Conservation (phyloP, 2,113 vertebrate species). For the Oostethus manadensis region DNA sequence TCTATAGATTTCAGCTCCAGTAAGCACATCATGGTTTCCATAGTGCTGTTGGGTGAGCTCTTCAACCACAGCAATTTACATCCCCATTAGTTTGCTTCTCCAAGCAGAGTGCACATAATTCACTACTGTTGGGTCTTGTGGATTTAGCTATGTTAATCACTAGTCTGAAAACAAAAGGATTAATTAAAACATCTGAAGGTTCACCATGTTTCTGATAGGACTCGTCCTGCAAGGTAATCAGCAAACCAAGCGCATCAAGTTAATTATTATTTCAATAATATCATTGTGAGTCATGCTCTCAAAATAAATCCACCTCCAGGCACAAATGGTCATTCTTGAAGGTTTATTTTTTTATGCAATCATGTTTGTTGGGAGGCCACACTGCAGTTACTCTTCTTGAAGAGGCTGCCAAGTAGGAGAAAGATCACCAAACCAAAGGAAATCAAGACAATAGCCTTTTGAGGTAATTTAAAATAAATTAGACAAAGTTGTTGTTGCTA, state of each 20-base stretch:
- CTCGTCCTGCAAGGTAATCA: conserved; percentile 6
- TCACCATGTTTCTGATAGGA: conserved; percentile 9
- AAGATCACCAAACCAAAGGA: conserved; percentile 8
- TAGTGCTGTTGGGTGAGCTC: conserved; percentile 36
- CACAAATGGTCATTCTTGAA: conserved; percentile 37
- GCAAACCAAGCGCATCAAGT: background rate
- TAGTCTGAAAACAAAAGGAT: conserved; percentile 24
- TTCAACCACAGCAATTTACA: conserved; percentile 35
- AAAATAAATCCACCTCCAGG: background rate
- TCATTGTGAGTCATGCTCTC: background rate
- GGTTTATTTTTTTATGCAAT: conserved; percentile 50
- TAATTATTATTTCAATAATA: background rate
- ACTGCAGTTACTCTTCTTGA: conserved; percentile 5
- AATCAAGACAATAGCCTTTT: conserved; percentile 24
- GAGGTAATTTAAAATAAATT: conserved; percentile 38
- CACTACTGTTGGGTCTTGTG: conserved; percentile 19
- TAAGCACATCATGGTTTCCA: conserved; percentile 24
- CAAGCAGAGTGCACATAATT: conserved; percentile 37
- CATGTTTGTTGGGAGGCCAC: conserved; percentile 1
- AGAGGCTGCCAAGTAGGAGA: conserved; percentile 26
- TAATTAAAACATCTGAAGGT: background rate
- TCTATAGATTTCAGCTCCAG: conserved; percentile 10
- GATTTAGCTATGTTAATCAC: conserved; percentile 37
- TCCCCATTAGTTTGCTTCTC: conserved; percentile 21
- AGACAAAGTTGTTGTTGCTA: conserved; percentile 24